Evolutionary conservation across 92 coral and sea anemone species (phyloP), one percentile per base, ranked within the genome.

Genomic region (Epizoanthus illoricatus): DNA sequence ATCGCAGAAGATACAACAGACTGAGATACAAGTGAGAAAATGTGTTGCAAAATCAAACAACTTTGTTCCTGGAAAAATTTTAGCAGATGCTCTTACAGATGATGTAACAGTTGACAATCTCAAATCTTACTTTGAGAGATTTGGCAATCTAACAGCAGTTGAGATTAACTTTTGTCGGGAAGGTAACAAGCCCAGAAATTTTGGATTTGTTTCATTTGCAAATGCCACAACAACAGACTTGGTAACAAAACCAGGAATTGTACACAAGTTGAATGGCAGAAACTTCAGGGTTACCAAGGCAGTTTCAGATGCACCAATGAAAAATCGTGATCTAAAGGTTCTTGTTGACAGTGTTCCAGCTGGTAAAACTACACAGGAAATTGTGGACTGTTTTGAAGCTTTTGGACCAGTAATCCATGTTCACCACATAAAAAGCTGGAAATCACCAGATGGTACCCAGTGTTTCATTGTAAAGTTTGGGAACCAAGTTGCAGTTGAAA

Each of bases 261-360:
- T 21, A n/a, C 94, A 91, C 42, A 23, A 21, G 33, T 66, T 91
- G 11, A 55, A 79, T 20, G 87, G 84, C 20, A 78, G 84, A 28
- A 67, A 87, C 20, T 86, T 91, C 21, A 62, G 80, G 40, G 94
- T 91, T 18, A 73, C 84, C 73, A 84, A 79, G 65, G 87, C 91
- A 65, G 62, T 28, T 2, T 91, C 94, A 42, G 18, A 28, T 19
- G 28, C 58, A 36, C 24, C 33, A 42, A 47, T 33, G 20, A 16
- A 82, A 69, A 55, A 75, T 58, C 78, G 90, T 21, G 85, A 85
- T 39, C 69, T 81, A 7, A 83, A 91, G 39, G 75, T 91, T 76
- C 88, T 91, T 85, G 84, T 88, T 41, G 94, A 91, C 24, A 88
- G 79, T 40, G 86, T 91, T 52, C 94, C 94, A 73, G 60, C 84